Conservation (phyloP, 2,113 vertebrate genomes). For the Rhinolophus sinicus region DNA sequence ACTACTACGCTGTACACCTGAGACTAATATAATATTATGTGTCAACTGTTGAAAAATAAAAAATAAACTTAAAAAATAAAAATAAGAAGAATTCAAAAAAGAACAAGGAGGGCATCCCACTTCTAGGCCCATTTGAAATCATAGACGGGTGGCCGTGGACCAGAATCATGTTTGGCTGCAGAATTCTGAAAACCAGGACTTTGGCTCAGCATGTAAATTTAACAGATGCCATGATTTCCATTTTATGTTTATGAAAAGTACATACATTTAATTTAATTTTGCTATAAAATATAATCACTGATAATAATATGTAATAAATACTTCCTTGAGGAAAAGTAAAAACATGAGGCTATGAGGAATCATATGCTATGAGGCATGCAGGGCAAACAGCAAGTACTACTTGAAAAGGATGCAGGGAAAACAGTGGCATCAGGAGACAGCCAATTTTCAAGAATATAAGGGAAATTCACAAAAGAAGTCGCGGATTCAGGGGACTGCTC, state of each 20-base stretch:
- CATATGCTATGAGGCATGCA: neutral
- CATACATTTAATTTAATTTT: conserved; percentile 23
- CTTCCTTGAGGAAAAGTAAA: conserved; percentile 24
- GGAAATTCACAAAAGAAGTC: neutral
- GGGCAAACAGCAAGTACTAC: neutral
- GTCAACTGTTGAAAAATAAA: too few species aligned
- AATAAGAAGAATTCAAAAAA: too few species aligned
- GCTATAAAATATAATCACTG: conserved; percentile 15
- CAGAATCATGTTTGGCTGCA: conserved; percentile 54
- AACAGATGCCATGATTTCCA: conserved; percentile 3
- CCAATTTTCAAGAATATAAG: neutral
- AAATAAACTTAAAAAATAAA: too few species aligned
- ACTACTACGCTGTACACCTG: too few species aligned
- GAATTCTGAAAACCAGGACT: neutral
- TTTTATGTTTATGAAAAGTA: conserved; percentile 18
- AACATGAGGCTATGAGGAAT: too few species aligned
- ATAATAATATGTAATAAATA: conserved; percentile 16
- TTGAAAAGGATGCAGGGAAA: neutral
- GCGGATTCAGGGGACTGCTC: neutral
- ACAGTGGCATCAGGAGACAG: neutral
- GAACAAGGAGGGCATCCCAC: neutral
- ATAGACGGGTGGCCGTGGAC: neutral
- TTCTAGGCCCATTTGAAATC: conserved; percentile 18
- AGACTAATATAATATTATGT: too few species aligned
- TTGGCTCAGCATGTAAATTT: conserved; percentile 16